These are phyloP conservation scores for Oligia strigilis DNA, from an alignment of 2,888 invertebrate genomes.

Conservation along the genomic window DNA sequence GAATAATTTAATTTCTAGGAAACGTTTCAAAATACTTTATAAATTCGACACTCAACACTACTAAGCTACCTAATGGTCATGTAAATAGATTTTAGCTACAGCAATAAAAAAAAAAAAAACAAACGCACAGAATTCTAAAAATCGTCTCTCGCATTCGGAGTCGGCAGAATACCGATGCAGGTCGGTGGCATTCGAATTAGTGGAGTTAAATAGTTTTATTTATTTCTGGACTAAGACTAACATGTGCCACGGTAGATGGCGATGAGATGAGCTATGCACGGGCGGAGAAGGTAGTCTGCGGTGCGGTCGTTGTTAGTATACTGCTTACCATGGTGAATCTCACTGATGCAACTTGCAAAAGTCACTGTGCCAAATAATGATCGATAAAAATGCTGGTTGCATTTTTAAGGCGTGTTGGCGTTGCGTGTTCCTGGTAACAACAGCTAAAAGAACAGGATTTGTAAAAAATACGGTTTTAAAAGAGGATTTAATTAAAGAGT, in stretches of 20 bases:
- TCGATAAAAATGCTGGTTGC: not conserved
- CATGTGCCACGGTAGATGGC: slow-evolving; percentile 71
- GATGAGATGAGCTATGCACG: not conserved
- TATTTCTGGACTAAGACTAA: slow-evolving; percentile 70
- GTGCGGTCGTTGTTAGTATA: slow-evolving; percentile 10
- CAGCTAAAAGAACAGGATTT: not conserved
- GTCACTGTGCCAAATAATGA: slow-evolving; percentile 9
- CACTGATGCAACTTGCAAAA: slow-evolving; percentile 12
- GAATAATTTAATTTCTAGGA: slow-evolving; percentile 5
- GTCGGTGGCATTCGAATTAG: slow-evolving; percentile 54
- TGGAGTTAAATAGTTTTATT: slow-evolving; percentile 67
- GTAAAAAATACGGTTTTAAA: not conserved
- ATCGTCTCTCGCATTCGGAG: slow-evolving; percentile 40
- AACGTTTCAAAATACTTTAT: slow-evolving; percentile 24
- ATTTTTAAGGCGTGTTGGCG: not conserved
- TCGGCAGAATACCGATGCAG: slow-evolving; percentile 49
- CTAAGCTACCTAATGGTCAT: slow-evolving; percentile 40
- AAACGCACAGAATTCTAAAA: slow-evolving; percentile 28
- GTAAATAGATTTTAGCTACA: slow-evolving; percentile 43
- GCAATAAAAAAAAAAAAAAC: slow-evolving; percentile 38
- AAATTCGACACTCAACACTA: slow-evolving; percentile 43
- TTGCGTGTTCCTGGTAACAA: not conserved
- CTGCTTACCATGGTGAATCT: slow-evolving; percentile 48
- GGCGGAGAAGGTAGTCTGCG: slow-evolving; percentile 8
- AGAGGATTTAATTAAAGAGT: not conserved